phyloP scores from a whole-genome alignment of 2,888 invertebrate species.

The Ormyrus nitidulus region DNA sequence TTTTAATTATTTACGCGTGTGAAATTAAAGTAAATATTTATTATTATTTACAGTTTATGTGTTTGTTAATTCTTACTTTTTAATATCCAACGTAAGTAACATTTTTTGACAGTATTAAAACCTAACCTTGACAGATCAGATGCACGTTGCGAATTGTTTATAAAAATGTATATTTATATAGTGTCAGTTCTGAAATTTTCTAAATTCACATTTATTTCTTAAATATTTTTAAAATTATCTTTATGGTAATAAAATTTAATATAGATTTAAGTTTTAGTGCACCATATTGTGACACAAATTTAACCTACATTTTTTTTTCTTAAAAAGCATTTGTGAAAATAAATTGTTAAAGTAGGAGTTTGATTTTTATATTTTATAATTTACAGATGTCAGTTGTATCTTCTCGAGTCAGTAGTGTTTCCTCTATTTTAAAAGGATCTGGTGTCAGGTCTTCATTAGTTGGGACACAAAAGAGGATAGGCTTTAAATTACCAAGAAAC shows the following conservation, averaged over 20 bases:
- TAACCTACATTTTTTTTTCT: not conserved
- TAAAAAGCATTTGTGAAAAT: not conserved
- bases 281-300: slow-evolving; percentile 39
- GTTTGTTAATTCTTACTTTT: too few relatives aligned
- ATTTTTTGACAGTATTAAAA: too few relatives aligned
- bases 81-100: too few relatives aligned
- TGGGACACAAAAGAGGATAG: slow-evolving; percentile 66
- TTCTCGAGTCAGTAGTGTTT: slow-evolving; percentile 68
- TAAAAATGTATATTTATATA: too few relatives aligned
- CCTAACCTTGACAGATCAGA: too few relatives aligned
- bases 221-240: too few relatives aligned
- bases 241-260: not conserved
- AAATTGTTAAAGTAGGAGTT: not conserved
- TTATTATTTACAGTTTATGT: not conserved
- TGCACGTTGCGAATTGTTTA: too few relatives aligned
- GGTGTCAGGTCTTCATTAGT: slow-evolving; percentile 65
- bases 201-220: too few relatives aligned
- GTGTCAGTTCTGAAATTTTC: too few relatives aligned
- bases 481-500: slow-evolving; percentile 77
- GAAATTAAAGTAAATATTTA: not conserved
- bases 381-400: slow-evolving; percentile 73
- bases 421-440: slow-evolving; percentile 69
- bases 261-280: not conserved
- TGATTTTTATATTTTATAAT: slow-evolving; percentile 11
- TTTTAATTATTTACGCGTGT: too few relatives aligned